Conservation (phyloP, 2,797 vertebrate genomes). For the Passerculus sandwichensis region DNA sequence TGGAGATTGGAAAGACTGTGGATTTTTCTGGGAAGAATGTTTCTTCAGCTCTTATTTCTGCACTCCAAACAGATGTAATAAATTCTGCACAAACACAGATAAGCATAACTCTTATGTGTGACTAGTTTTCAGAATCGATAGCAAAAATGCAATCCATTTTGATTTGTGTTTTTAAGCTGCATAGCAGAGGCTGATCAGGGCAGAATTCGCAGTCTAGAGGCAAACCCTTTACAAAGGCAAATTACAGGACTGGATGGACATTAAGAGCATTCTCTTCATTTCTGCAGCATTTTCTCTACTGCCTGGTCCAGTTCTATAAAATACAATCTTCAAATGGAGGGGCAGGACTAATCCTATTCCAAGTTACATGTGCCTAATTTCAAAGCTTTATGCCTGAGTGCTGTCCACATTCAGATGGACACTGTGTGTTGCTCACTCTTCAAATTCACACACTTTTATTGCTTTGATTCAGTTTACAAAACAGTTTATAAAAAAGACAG, state of each 20-base stretch:
- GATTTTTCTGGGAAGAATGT: not conserved
- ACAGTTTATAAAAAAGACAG: not conserved
- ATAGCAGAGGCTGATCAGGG: not conserved
- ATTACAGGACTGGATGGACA: not conserved
- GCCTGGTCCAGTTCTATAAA: not conserved
- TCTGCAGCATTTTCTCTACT: not conserved
- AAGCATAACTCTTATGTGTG: not conserved
- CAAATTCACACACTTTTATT: not conserved
- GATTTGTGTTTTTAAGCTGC: not conserved
- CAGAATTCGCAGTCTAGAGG: not conserved
- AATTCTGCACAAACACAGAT: not conserved
- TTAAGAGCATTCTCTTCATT: not conserved
- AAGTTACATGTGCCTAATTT: accelerated
- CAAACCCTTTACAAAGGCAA: not conserved
- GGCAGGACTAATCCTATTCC: not conserved
- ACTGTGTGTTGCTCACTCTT: accelerated
- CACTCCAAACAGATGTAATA: not conserved
- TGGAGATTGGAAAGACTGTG: not conserved
- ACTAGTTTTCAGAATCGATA: not conserved
- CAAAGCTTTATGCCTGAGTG: not conserved
- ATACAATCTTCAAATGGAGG: not conserved
- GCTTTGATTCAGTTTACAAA: not conserved
- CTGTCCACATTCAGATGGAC: not conserved
- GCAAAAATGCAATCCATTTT: not conserved
- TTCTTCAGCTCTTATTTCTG: not conserved